Conservation (phyloP, 1,140 invertebrate genomes). For the Eriosoma lanigerum region DNA sequence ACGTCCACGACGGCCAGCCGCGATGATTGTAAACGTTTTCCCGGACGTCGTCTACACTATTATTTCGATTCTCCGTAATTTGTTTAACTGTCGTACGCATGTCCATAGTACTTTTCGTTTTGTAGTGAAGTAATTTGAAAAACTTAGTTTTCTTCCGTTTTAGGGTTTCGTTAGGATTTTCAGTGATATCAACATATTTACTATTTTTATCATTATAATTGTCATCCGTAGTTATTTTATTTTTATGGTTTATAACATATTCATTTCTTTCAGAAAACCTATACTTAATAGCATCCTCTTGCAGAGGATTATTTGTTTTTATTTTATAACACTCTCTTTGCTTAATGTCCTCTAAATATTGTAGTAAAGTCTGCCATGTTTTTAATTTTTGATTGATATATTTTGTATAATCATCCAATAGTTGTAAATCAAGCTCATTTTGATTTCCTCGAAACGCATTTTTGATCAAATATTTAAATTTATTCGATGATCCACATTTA, state of each 20-base stretch:
- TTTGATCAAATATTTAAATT: slow-evolving; percentile 11
- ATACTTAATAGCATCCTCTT: slow-evolving; percentile 17
- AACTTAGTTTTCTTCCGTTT: background rate
- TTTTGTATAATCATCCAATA: slow-evolving; percentile 1
- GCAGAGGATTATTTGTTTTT: background rate
- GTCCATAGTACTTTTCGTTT: background rate
- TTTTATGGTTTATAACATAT: background rate
- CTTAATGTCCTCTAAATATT: slow-evolving; percentile 24
- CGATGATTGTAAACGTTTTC: background rate
- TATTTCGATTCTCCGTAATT: background rate
- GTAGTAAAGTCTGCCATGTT: slow-evolving; percentile 2
- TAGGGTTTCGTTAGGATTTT: background rate
- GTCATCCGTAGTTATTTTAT: background rate
- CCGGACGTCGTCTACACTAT: background rate
- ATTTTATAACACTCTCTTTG: background rate
- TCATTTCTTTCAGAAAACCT: slow-evolving; percentile 1
- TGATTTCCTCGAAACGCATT: slow-evolving; percentile 18
- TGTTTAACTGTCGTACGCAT: background rate
- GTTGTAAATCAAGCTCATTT: background rate
- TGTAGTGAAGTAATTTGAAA: background rate
- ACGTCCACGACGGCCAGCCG: background rate
- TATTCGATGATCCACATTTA: slow-evolving; percentile 9
- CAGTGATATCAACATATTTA: background rate
- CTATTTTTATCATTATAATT: background rate
- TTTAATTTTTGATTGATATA: background rate